A percentile compares a stretch with the other conserved stretches of the same genome.
Conservation (phyloP, 64 coral and sea anemone genomes). For the Catalaphyllia jardinei region DNA sequence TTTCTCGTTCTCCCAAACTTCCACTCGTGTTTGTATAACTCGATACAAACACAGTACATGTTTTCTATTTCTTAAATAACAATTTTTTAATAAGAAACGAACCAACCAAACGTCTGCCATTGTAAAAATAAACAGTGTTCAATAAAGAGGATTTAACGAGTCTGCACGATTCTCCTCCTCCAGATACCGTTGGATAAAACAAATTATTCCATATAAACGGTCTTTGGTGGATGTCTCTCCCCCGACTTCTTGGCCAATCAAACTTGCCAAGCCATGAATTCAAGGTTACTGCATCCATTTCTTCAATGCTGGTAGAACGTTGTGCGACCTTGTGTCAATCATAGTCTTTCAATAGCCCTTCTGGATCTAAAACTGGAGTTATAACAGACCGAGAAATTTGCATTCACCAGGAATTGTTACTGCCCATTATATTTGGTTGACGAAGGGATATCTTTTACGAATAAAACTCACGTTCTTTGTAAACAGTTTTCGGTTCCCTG, state of each 20-base stretch:
- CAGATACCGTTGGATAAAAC: too few species aligned
- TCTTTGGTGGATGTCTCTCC: too few species aligned
- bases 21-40: too few species aligned
- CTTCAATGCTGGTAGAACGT: background rate
- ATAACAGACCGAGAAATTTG: background rate
- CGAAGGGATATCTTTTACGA: background rate
- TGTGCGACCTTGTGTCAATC: background rate
- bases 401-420: background rate
- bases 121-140: too few species aligned
- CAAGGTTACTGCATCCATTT: constrained; percentile 15
- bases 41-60: too few species aligned
- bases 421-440: background rate
- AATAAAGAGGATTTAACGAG: too few species aligned
- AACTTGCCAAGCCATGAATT: background rate
- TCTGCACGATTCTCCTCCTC: too few species aligned
- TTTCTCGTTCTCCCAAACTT: too few species aligned
- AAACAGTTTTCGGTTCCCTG: background rate
- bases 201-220: too few species aligned
- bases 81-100: too few species aligned
- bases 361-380: background rate
- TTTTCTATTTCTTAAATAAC: too few species aligned
- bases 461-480: background rate
- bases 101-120: too few species aligned
- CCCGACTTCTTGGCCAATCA: background rate
- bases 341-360: background rate